Conservation (phyloP, 1,140 invertebrate species). For the Brachionus koreanus region DNA sequence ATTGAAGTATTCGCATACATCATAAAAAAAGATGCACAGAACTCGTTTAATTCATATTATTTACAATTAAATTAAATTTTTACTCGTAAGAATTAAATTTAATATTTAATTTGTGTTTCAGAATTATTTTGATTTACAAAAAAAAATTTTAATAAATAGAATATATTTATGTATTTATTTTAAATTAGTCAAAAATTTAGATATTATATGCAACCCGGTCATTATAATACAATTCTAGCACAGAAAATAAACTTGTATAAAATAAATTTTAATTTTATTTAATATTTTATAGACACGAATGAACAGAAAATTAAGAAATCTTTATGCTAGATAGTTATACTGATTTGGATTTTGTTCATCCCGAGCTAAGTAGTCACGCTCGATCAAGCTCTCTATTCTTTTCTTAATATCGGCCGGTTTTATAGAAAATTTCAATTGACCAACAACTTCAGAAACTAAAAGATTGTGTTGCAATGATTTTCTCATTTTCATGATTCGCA, state of each 20-base stretch:
- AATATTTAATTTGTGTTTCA: neutral
- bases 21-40: too few relatives aligned
- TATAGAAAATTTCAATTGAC: conserved; percentile 43
- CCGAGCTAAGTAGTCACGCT: conserved; percentile 28
- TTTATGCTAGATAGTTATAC: conserved; percentile 41
- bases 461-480: conserved; percentile 82
- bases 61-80: neutral
- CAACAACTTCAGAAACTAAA: conserved; percentile 78
- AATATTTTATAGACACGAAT: conserved; percentile 2
- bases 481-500: conserved; percentile 97
- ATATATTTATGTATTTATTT: neutral
- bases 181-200: neutral
- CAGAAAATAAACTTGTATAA: neutral
- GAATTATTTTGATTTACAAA: neutral
- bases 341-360: conserved; percentile 42
- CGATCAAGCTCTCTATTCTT: conserved; percentile 45
- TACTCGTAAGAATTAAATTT: neutral
- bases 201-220: neutral
- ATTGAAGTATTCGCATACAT: too few relatives aligned
- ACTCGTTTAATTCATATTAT: too few relatives aligned
- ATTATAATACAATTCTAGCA: neutral
- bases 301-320: conserved; percentile 35
- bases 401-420: conserved; percentile 43
- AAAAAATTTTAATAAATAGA: conserved; percentile 1
- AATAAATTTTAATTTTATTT: neutral